Conservation (phyloP, 2,888 invertebrate species). For the Oegoconia quadripuncta region DNA sequence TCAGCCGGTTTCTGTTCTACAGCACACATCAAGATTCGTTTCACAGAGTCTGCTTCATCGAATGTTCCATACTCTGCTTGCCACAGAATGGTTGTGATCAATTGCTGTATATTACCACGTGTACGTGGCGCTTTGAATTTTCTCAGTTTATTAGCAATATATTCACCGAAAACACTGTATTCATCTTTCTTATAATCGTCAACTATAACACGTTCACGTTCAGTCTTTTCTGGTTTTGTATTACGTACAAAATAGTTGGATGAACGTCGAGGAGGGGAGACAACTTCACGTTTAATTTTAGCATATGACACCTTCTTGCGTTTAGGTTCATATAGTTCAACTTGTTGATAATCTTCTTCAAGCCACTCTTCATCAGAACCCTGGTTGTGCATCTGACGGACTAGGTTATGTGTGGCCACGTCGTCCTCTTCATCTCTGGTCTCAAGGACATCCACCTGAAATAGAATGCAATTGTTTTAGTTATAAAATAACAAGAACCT, state of each 20-base stretch:
- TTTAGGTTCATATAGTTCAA: slow-evolving; percentile 50
- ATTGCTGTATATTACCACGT: slow-evolving; percentile 61
- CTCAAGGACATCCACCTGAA: slow-evolving; percentile 53
- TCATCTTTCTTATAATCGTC: slow-evolving; percentile 51
- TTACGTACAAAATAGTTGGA: slow-evolving; percentile 20
- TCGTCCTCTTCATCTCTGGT: slow-evolving; percentile 42
- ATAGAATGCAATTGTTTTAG: too few relatives aligned
- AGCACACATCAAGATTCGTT: slow-evolving; percentile 51
- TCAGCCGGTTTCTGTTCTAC: slow-evolving; percentile 6
- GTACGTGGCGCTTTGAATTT: slow-evolving; percentile 54
- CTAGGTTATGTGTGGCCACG: slow-evolving; percentile 47
- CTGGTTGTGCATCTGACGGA: slow-evolving; percentile 51
- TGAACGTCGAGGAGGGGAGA: slow-evolving; percentile 36
- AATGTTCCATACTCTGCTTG: slow-evolving; percentile 68
- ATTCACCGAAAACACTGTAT: slow-evolving; percentile 64
- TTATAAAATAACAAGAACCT: too few relatives aligned
- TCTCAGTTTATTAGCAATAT: slow-evolving; percentile 63
- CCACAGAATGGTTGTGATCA: slow-evolving; percentile 69
- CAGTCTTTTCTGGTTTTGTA: slow-evolving; percentile 15
- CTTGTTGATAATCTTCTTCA: slow-evolving; percentile 55
- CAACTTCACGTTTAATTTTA: slow-evolving; percentile 57
- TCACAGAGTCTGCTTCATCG: slow-evolving; percentile 61
- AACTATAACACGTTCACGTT: slow-evolving; percentile 27
- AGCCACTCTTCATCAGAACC: slow-evolving; percentile 67
- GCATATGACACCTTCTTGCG: slow-evolving; percentile 47